Base-by-base conservation (phyloP, 1,140 invertebrate genomes). In the Drosophila leontia region DNA sequence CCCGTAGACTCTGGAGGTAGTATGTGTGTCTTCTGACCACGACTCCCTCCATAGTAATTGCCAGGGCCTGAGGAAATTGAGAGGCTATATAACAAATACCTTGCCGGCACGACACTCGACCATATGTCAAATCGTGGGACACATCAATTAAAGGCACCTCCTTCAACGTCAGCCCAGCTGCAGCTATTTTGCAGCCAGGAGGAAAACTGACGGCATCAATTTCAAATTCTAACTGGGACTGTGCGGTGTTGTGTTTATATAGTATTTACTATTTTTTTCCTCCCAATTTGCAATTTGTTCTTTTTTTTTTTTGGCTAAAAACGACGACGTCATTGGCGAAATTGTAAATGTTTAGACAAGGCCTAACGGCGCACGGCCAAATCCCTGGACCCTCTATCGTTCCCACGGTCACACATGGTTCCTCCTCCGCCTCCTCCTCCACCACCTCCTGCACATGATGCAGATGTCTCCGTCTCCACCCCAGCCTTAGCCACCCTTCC, bases 281-380 rank as follows among this genome's bases (percentile, higher is more conserved):
- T 41, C 47, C 11, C 17, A 13, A 29, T 71, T 42, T 55, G 23
- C 48, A 17, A 51, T 51, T 12, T 50, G 13, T 71, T 48, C 72
- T 69, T 65, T 45, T 19, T 45, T 69, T 67, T 51, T 7, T 11
- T 29, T 26, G 29, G 37, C 48, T n/a, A 53, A 17, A 48, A 74
- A 75, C 60, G 71, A 62, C 82, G 78, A 85, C 82, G 82, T 85
- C 82, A 85, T 86, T 81, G 82, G 78, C 74, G 9, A 82, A 88
- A 83, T 88, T 84, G 77, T 84, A 90, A 88, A 88, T 88, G 85
- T 88, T 88, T 88, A 88, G 84, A 87, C 80, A 86, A 88, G 45
- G 81, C 69, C 80, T 59, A 82, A 75, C 72, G 51, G 62, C 70
- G 80, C 65, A 62, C 63, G 63, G 65, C 59, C 55, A 57, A 64